Evolutionary conservation across 1,140 invertebrate species (phyloP).

Genomic region (Odontomachus brunneus): DNA sequence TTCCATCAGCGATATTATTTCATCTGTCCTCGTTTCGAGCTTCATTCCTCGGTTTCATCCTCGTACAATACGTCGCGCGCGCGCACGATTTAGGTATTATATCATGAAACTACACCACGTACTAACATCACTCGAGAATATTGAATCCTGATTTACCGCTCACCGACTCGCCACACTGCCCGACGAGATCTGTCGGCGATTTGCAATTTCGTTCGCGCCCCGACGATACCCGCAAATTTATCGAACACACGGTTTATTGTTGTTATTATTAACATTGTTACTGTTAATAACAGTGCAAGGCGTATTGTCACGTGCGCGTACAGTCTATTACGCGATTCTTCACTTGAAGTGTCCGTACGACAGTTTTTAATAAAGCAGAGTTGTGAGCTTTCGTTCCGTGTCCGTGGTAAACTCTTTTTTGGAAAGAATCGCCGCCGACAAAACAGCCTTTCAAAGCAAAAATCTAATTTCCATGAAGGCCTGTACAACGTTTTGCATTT

Average conservation of each 20-base stretch:
- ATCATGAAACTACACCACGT: constrained; percentile 57
- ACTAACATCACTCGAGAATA: constrained; percentile 61
- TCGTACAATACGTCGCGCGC: constrained; percentile 65
- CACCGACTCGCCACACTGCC: constrained; percentile 32
- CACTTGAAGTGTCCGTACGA: background rate
- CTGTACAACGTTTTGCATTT: constrained; percentile 55
- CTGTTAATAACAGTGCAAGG: background rate
- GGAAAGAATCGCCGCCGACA: constrained; percentile 54
- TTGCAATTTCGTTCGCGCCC: constrained; percentile 11
- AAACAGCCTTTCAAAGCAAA: constrained; percentile 57
- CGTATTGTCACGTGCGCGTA: background rate
- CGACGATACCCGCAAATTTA: constrained; percentile 25
- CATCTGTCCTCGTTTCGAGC: constrained; percentile 62
- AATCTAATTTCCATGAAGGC: constrained; percentile 59
- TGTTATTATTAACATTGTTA: background rate
- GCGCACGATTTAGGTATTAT: constrained; percentile 70
- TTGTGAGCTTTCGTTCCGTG: constrained; percentile 11
- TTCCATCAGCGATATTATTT: constrained; percentile 74
- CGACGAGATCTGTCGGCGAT: constrained; percentile 36
- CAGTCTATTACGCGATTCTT: constrained; percentile 14
- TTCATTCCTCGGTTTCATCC: constrained; percentile 63
- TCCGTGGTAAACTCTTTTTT: constrained; percentile 40
- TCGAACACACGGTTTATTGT: background rate
- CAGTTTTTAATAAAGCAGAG: constrained; percentile 50
- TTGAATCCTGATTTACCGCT: constrained; percentile 58